Percentiles rank a stretch among this genome's conserved stretches.
Conservation (phyloP, 64 coral and sea anemone genomes). For the Exaiptasia diaphana region DNA sequence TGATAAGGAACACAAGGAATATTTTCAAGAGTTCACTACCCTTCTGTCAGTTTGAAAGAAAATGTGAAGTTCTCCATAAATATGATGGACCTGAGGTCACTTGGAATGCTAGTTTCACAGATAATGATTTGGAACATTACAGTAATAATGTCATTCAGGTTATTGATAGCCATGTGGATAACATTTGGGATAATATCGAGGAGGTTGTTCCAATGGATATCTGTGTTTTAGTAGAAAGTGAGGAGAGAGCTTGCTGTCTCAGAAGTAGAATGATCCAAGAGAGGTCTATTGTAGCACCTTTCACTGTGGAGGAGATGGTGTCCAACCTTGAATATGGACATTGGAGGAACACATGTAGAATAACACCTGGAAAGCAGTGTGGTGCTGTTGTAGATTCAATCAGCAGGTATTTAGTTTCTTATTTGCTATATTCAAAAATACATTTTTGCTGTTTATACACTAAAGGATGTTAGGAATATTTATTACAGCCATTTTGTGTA, state of each 20-base stretch:
- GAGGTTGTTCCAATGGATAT: neutral
- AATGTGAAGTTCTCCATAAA: neutral
- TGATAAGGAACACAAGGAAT: neutral
- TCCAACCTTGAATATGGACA: neutral
- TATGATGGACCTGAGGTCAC: neutral
- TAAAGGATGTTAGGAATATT: too few species aligned
- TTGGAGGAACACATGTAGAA: neutral
- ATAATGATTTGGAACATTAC: neutral
- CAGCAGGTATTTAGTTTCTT: too few species aligned
- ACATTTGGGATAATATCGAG: neutral
- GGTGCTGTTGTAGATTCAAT: neutral
- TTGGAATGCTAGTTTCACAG: neutral
- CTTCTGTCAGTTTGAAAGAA: neutral
- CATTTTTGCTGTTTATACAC: too few species aligned
- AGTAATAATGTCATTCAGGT: neutral
- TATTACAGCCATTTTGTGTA: too few species aligned
- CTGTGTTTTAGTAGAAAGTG: neutral
- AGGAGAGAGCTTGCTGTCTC: neutral
- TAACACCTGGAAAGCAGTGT: neutral
- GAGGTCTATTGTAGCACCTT: neutral
- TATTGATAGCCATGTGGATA: neutral
- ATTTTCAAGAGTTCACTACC: neutral
- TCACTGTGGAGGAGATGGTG: neutral
- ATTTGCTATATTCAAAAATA: too few species aligned
- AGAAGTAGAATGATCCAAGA: neutral